These are phyloP conservation scores for Drosophila biarmipes DNA, from an alignment of 1,140 invertebrate species.

Conservation along the genomic window DNA sequence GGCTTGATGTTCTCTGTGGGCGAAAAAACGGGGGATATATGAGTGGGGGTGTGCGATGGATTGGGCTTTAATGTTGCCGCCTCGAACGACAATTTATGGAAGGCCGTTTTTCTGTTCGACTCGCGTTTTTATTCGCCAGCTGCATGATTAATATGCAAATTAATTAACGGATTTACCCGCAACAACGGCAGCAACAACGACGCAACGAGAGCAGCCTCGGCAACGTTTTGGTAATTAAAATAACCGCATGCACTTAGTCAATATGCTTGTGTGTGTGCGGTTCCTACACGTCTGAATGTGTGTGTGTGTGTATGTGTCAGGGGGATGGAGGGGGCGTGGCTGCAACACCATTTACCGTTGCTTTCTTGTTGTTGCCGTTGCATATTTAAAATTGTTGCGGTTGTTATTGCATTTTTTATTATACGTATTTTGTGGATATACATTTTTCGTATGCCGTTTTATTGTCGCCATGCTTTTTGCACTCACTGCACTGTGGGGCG, in stretches of 20 bases:
- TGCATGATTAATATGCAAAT: slow-evolving; percentile 83
- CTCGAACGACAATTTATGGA: slow-evolving; percentile 59
- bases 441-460: slow-evolving; percentile 60
- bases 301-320: slow-evolving; percentile 11
- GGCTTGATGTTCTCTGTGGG: slow-evolving; percentile 93
- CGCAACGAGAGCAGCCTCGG: slow-evolving; percentile 42
- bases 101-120: slow-evolving; percentile 47
- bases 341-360: slow-evolving; percentile 29
- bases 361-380: slow-evolving; percentile 53
- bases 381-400: slow-evolving; percentile 78
- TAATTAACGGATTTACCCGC: slow-evolving; percentile 81
- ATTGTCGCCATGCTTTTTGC: slow-evolving; percentile 49
- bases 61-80: slow-evolving; percentile 49
- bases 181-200: slow-evolving; percentile 47
- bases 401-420: slow-evolving; percentile 81
- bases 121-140: slow-evolving; percentile 47
- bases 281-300: slow-evolving; percentile 9
- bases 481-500: slow-evolving; percentile 27
- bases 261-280: slow-evolving; percentile 55
- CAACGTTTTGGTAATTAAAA: slow-evolving; percentile 83
- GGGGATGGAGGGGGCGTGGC: slow-evolving; percentile 6
- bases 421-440: slow-evolving; percentile 58
- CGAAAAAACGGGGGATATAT: neutral
- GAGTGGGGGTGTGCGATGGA: slow-evolving; percentile 40
- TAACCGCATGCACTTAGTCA: slow-evolving; percentile 80